Base-by-base conservation (phyloP, 2,888 invertebrate genomes). In the Blera fallax region DNA sequence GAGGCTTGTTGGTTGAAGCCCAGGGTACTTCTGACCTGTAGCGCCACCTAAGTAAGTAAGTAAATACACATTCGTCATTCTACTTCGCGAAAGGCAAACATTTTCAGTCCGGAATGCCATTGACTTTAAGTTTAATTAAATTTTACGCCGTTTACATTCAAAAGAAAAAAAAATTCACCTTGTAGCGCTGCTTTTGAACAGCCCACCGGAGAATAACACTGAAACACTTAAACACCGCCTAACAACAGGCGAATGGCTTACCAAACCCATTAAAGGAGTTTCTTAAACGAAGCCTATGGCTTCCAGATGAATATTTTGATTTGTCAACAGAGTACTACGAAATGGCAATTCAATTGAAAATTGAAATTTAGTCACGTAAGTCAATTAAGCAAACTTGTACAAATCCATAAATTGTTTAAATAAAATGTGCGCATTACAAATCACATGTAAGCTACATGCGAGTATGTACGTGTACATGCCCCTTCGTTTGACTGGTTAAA, bases 311-410 rank as follows among this genome's bases (percentile, higher is more conserved):
- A 40, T 40, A 40, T 14, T 40, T 40, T 6, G 3, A 14, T 14
- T 40, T 40, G 4, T 40, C 40, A 40, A 14, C 40, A 40, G 21
- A 48, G 2, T 8, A 18, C 48, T 10, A 10, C 34, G 2, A 11
- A 2, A 7, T 8, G 14, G 40, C 40, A 6, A 40, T 37, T 37
- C 2, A 11, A 14, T 14, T 4, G 14, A 40, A 40, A 40, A 40
- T 40, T 48, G 24, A 18, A 65, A 50, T 65, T 21, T 6, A n/a
- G 65, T 65, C 65, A 65, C 65, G 65, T 52, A 34, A 21, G 14
- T 50, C 65, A 34, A 65, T 65, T 65, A 65, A 64, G 32, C 18
- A 48, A 48, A 48, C 48, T 32, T 48, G 48, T 48, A 32, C 32
- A 48, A n/a, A 52, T n/a, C 65, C 18, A 50, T 37, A 32, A 50